A percentile compares a stretch with the other conserved stretches of the same genome.
These are phyloP conservation scores for Leucozona laternaria DNA, from an alignment of 2,888 invertebrate species.

Conservation along the genomic window DNA sequence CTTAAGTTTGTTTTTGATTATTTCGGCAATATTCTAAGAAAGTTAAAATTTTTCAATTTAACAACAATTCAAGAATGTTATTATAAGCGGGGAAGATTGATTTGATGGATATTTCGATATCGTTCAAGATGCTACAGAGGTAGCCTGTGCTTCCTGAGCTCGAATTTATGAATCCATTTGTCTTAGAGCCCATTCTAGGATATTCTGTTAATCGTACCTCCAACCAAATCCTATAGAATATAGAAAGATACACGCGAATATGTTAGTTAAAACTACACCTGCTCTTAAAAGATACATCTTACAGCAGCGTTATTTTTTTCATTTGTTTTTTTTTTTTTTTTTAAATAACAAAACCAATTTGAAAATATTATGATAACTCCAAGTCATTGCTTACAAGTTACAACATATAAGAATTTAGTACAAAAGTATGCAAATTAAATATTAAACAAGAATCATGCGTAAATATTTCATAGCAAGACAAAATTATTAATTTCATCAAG, in stretches of 20 bases:
- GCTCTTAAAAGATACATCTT: background rate
- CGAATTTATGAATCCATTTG: no score
- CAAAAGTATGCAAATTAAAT: conserved; percentile 8
- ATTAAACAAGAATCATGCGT: conserved; percentile 8
- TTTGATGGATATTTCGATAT: no score
- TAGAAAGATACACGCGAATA: background rate
- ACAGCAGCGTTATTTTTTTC: background rate
- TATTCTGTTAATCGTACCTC: background rate
- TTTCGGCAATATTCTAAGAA: no score
- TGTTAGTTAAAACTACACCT: background rate
- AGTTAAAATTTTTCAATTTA: no score
- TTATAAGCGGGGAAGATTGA: no score
- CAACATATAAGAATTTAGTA: background rate
- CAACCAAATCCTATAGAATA: background rate
- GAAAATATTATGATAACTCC: background rate
- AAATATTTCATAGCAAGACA: background rate
- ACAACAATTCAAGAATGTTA: no score
- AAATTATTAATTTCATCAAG: background rate
- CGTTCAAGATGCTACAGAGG: no score
- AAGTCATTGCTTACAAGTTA: background rate
- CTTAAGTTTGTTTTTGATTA: no score
- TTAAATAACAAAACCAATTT: background rate
- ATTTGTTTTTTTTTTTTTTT: background rate
- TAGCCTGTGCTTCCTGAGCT: no score
- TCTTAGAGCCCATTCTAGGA: background rate